Evolutionary conservation across 2,888 invertebrate species (phyloP).

Genomic region (Augochlorella aurata): DNA sequence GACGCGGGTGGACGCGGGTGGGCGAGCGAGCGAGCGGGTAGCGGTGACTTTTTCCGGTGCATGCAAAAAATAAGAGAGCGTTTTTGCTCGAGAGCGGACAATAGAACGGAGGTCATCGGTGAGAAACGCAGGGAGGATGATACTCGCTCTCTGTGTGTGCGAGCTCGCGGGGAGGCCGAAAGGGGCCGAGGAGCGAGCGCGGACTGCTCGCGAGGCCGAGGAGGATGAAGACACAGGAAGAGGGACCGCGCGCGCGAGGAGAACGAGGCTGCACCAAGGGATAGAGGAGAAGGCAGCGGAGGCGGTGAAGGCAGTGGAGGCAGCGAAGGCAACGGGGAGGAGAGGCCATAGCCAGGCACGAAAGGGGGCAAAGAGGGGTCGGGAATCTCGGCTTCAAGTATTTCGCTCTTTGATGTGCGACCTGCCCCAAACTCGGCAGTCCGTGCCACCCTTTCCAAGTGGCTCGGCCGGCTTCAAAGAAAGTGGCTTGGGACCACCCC

Average conservation of each 20-base stretch:
- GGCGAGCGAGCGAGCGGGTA: background rate
- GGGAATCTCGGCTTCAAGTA: conserved; percentile 80
- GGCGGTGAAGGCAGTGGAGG: background rate
- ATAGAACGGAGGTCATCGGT: conserved; percentile 77
- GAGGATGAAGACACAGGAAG: conserved; percentile 29
- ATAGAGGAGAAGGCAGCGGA: background rate
- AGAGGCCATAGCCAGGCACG: conserved; percentile 3
- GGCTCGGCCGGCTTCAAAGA: conserved; percentile 74
- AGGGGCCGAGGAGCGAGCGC: background rate
- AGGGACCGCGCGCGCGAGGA: background rate
- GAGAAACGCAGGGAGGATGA: conserved; percentile 58
- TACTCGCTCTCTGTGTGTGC: conserved; percentile 16
- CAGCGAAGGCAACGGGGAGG: background rate
- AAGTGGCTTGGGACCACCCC: conserved; percentile 71
- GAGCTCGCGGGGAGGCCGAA: background rate
- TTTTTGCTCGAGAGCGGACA: conserved; percentile 76
- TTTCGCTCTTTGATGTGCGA: conserved; percentile 80
- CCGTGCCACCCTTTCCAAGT: conserved; percentile 67
- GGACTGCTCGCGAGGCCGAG: background rate
- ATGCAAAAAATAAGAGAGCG: conserved; percentile 71
- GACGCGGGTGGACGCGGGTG: background rate
- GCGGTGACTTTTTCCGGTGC: conserved; percentile 70
- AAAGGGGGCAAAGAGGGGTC: conserved; percentile 35
- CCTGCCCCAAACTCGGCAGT: conserved; percentile 75
- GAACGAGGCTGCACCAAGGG: conserved; percentile 25